Conservation (phyloP, 2,888 invertebrate genomes). For the Malacosoma neustria region DNA sequence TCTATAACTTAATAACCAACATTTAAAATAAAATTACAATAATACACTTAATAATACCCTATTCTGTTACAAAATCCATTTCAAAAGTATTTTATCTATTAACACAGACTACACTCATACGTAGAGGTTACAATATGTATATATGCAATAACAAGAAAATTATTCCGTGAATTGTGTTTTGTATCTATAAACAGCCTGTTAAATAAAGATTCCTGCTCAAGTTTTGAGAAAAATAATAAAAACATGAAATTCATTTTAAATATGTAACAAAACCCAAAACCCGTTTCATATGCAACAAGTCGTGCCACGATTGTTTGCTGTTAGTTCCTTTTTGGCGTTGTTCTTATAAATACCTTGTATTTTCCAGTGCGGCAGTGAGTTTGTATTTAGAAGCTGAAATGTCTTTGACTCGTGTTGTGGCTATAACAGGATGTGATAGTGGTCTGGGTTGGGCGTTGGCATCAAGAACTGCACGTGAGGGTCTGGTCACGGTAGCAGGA, state of each 20-base stretch:
- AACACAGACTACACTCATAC: no score
- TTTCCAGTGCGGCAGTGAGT: slow-evolving; percentile 1
- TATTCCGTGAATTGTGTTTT: neutral
- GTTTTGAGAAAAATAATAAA: slow-evolving; percentile 20
- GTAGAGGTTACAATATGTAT: no score
- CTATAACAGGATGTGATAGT: slow-evolving; percentile 91
- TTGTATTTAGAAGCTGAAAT: slow-evolving; percentile 13
- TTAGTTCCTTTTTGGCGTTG: slow-evolving; percentile 31
- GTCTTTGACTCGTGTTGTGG: slow-evolving; percentile 61
- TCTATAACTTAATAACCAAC: no score
- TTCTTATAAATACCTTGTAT: slow-evolving; percentile 18
- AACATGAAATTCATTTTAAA: slow-evolving; percentile 59
- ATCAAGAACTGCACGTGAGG: slow-evolving; percentile 74
- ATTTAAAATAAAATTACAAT: no score
- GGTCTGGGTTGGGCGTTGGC: slow-evolving; percentile 87
- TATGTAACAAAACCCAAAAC: slow-evolving; percentile 65
- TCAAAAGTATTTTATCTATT: no score
- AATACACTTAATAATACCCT: no score
- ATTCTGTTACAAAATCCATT: no score
- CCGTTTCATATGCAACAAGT: slow-evolving; percentile 52
- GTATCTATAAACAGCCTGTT: neutral
- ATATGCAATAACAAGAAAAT: neutral
- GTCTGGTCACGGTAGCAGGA: slow-evolving; percentile 85
- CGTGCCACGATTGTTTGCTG: slow-evolving; percentile 23
- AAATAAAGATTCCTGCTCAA: no score